phyloP scores from a whole-genome alignment of 2,888 invertebrate species.

The Syritta pipiens region DNA sequence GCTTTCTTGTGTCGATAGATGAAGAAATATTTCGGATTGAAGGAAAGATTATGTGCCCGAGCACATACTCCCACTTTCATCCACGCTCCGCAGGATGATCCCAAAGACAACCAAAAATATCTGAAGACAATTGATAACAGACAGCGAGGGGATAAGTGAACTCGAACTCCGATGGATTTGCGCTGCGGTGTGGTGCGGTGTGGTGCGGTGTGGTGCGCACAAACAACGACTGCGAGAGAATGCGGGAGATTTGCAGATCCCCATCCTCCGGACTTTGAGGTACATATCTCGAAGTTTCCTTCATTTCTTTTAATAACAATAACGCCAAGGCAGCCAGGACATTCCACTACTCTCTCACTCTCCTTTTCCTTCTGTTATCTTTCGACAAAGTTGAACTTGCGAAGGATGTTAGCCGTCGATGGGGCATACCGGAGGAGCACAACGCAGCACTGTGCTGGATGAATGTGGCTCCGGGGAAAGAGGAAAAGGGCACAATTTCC shows the following conservation, averaged over 20 bases:
- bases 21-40: conserved; percentile 39
- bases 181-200: too few relatives aligned
- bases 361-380: neutral
- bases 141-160: conserved; percentile 57
- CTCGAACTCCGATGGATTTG: conserved; percentile 61
- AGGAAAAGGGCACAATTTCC: conserved; percentile 49
- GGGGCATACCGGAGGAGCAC: too few relatives aligned
- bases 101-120: conserved; percentile 63
- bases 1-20: conserved; percentile 30
- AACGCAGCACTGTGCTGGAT: too few relatives aligned
- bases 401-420: neutral
- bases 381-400: neutral
- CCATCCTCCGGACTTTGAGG: neutral
- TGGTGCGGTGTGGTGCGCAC: too few relatives aligned
- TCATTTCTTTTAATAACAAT: conserved; percentile 64
- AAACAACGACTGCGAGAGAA: neutral
- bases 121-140: conserved; percentile 69
- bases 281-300: conserved; percentile 35
- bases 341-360: conserved; percentile 16
- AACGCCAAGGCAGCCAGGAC: conserved; percentile 55
- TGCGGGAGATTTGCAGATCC: too few relatives aligned
- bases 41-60: conserved; percentile 30
- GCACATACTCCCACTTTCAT: neutral
- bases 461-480: neutral
- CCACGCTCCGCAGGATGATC: conserved; percentile 21